A percentile compares a stretch with the other conserved stretches of the same genome.
Evolutionary conservation across 2,797 vertebrate genomes (phyloP).

Genomic region (Eptatretus atami): DNA sequence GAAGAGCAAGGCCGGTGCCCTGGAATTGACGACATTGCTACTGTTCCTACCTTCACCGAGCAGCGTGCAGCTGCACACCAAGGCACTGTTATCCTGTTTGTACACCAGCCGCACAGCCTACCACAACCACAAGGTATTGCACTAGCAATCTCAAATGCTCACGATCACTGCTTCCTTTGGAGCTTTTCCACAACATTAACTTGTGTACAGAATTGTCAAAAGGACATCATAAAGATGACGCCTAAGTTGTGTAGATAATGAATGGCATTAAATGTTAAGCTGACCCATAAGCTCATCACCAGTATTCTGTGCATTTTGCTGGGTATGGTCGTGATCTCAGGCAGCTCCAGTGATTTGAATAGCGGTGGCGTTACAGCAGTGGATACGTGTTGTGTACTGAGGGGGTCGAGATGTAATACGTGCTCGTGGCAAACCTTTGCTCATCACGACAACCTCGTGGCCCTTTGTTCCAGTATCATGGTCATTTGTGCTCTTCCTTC

Average conservation of each 20-base stretch:
- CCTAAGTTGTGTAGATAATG: no score
- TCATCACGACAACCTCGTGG: background rate
- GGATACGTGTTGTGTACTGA: background rate
- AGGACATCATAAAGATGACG: no score
- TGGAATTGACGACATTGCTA: slow-evolving; percentile 65
- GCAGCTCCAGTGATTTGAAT: slow-evolving; percentile 2
- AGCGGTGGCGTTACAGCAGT: background rate
- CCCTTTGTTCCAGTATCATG: no score
- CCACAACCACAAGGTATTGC: slow-evolving; percentile 78
- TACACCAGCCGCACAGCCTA: slow-evolving; percentile 82
- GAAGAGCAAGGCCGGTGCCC: slow-evolving; percentile 51
- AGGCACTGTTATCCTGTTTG: slow-evolving; percentile 78
- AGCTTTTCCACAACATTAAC: no score
- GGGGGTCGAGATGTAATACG: slow-evolving; percentile 3
- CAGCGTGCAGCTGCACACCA: slow-evolving; percentile 86
- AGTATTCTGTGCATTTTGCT: background rate
- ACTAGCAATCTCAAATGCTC: background rate
- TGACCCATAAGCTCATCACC: background rate
- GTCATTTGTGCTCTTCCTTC: no score
- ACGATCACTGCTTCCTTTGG: no score
- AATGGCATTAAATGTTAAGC: no score
- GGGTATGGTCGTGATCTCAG: no score
- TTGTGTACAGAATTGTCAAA: no score
- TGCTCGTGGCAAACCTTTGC: background rate
- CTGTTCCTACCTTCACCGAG: slow-evolving; percentile 72